These are phyloP conservation scores for Polylopha cassiicola DNA, from an alignment of 2,888 invertebrate species.

Conservation along the genomic window DNA sequence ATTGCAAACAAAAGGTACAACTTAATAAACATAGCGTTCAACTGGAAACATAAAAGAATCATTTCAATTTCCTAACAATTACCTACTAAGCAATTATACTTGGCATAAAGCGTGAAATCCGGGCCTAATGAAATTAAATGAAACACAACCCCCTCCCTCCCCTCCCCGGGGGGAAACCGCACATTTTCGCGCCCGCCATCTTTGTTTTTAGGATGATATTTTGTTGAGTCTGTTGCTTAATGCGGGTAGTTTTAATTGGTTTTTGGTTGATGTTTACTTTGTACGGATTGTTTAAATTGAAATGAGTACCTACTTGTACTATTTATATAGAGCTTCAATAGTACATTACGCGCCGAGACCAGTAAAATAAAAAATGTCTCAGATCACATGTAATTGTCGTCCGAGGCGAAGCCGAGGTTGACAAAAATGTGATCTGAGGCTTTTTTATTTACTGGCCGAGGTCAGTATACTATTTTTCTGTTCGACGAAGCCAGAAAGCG, in stretches of 20 bases:
- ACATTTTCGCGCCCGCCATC: slow-evolving; percentile 38
- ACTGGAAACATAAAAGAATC: slow-evolving; percentile 16
- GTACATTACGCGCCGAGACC: no score
- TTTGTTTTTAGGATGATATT: slow-evolving; percentile 56
- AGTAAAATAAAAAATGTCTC: no score
- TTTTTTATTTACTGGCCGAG: no score
- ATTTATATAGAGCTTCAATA: slow-evolving; percentile 4
- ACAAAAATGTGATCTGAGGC: no score
- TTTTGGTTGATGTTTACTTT: slow-evolving; percentile 8
- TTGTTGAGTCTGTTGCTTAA: slow-evolving; percentile 10
- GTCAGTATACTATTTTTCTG: no score
- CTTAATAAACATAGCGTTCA: slow-evolving; percentile 4
- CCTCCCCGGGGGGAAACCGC: slow-evolving; percentile 27
- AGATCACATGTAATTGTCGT: no score
- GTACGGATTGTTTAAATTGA: slow-evolving; percentile 4
- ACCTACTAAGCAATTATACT: slow-evolving; percentile 34
- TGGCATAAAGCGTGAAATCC: slow-evolving; percentile 46
- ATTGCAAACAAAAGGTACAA: no score
- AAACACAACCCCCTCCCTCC: slow-evolving; percentile 63
- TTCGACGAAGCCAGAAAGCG: no score
- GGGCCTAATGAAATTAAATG: slow-evolving; percentile 69
- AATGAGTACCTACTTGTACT: slow-evolving; percentile 1
- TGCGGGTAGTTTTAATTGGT: slow-evolving; percentile 20
- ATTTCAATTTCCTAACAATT: slow-evolving; percentile 26
- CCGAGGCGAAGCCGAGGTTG: no score